A percentile compares a stretch with the other conserved stretches of the same genome.
These are phyloP conservation scores for Corythornis madagascariensis DNA, from an alignment of 2,113 vertebrate genomes.

Conservation along the genomic window DNA sequence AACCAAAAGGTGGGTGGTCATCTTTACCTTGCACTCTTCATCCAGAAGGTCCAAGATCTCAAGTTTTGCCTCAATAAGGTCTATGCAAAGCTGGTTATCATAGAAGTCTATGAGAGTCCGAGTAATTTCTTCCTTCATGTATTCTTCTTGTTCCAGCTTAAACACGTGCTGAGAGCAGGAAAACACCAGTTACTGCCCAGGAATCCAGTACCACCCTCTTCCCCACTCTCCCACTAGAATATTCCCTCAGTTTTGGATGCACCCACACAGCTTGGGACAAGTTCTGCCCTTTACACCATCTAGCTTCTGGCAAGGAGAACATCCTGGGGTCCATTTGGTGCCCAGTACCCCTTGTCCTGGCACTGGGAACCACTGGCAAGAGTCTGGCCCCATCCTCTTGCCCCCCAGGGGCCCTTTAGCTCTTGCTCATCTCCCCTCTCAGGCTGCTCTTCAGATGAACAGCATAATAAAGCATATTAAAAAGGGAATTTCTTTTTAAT, in stretches of 20 bases:
- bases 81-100: conserved; percentile 95
- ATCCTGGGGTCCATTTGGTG: background rate
- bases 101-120: conserved; percentile 96
- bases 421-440: background rate
- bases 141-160: conserved; percentile 96
- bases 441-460: background rate
- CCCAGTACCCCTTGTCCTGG: background rate
- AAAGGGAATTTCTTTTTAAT: background rate
- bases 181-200: background rate
- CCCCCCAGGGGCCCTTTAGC: background rate
- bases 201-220: background rate
- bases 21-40: conserved; percentile 92
- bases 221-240: accelerated
- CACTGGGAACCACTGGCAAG: background rate
- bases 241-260: background rate
- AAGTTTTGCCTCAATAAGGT: conserved; percentile 93
- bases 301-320: background rate
- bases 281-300: background rate
- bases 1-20: background rate
- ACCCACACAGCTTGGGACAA: accelerated
- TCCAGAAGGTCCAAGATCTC: conserved; percentile 94
- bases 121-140: conserved; percentile 94
- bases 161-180: conserved; percentile 87
- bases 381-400: background rate
- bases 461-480: background rate